Evolutionary conservation across 2,113 vertebrate species (phyloP).

Genomic region (Tetrao urogallus): DNA sequence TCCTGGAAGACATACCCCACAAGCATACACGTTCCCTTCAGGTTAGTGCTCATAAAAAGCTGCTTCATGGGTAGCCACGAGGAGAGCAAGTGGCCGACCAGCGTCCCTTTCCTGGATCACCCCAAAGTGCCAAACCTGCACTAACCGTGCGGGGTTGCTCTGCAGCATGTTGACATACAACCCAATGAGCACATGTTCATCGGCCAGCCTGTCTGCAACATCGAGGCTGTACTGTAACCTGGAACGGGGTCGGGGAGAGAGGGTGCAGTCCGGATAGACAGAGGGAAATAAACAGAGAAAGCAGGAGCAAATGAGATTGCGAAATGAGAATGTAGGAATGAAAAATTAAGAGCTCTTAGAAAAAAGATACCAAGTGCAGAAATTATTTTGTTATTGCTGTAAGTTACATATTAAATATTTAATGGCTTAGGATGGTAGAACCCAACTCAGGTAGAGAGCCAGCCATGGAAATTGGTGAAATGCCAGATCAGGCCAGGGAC

Average conservation of each 20-base stretch:
- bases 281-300: slow-evolving; percentile 65
- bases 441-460: neutral
- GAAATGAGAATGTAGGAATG: slow-evolving; percentile 50
- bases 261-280: slow-evolving; percentile 46
- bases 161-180: slow-evolving; percentile 96
- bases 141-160: slow-evolving; percentile 95
- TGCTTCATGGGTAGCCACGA: neutral
- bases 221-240: slow-evolving; percentile 97
- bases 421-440: neutral
- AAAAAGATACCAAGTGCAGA: neutral
- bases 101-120: slow-evolving; percentile 29
- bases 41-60: neutral
- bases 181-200: slow-evolving; percentile 98
- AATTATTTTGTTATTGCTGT: neutral
- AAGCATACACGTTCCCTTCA: neutral
- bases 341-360: neutral
- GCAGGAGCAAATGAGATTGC: slow-evolving; percentile 56
- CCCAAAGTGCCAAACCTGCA: slow-evolving; percentile 81
- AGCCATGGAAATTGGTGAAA: neutral
- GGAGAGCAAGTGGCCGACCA: neutral
- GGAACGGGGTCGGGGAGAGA: slow-evolving; percentile 76
- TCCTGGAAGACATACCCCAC: neutral
- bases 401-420: slow-evolving; percentile 17
- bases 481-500: neutral
- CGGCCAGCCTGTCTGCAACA: slow-evolving; percentile 97